Conservation (phyloP, 1,140 invertebrate genomes). For the Magallana gigas region DNA sequence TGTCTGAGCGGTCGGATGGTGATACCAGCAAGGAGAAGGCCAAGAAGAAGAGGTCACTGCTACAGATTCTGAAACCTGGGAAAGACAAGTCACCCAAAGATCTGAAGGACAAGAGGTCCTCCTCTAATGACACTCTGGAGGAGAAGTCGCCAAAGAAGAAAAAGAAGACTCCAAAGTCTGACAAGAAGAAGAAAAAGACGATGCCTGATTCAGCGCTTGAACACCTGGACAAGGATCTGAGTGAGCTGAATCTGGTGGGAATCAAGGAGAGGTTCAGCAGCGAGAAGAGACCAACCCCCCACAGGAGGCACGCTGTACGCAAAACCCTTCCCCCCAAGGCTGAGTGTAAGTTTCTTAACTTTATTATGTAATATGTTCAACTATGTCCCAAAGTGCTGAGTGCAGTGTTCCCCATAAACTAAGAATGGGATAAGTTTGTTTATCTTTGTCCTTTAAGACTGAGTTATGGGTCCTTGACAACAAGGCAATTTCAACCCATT, state of each 20-base stretch:
- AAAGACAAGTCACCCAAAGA: constrained; percentile 67
- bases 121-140: constrained; percentile 64
- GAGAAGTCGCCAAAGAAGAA: constrained; percentile 64
- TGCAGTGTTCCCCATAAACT: too few relatives aligned
- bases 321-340: constrained; percentile 70
- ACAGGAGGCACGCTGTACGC: constrained; percentile 40
- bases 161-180: constrained; percentile 82
- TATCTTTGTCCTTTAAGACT: too few relatives aligned
- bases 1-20: constrained; percentile 56
- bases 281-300: constrained; percentile 36
- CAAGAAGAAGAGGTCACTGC: constrained; percentile 70
- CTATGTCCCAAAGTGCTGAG: too few relatives aligned
- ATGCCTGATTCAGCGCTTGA: constrained; percentile 55
- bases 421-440: too few relatives aligned
- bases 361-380: too few relatives aligned
- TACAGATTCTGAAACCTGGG: constrained; percentile 69
- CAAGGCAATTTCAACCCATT: too few relatives aligned
- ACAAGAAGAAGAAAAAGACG: constrained; percentile 82
- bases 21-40: constrained; percentile 64
- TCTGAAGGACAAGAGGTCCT: constrained; percentile 58
- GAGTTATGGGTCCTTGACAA: too few relatives aligned
- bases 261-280: constrained; percentile 41
- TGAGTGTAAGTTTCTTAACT: constrained; percentile 43
- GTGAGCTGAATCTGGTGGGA: constrained; percentile 48
- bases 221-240: constrained; percentile 45